Conservation (phyloP, 2,113 vertebrate species). For the Cephalopholis sonnerati region DNA sequence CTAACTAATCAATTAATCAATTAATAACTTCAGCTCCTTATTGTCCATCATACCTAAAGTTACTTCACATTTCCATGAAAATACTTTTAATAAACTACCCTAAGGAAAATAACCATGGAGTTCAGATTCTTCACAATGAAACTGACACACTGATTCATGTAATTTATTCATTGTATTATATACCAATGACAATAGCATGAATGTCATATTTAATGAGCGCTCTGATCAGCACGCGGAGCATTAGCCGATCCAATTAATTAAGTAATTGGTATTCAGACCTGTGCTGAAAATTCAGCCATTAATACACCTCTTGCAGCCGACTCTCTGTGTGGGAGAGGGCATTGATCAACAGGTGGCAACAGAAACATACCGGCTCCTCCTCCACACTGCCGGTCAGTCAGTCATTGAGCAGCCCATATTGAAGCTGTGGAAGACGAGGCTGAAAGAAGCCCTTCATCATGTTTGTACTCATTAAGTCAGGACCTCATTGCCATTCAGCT, state of each 20-base stretch:
- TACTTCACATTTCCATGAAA: background rate
- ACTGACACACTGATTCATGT: background rate
- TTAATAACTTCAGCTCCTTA: background rate
- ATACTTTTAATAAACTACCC: background rate
- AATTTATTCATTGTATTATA: conserved; percentile 11
- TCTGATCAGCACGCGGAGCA: background rate
- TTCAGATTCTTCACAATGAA: background rate
- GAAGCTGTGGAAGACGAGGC: conserved; percentile 31
- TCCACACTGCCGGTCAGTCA: conserved; percentile 19
- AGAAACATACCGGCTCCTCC: conserved; percentile 18
- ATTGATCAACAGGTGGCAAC: conserved; percentile 31
- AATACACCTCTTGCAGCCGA: background rate
- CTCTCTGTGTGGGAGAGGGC: background rate
- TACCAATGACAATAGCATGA: background rate
- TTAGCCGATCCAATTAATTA: background rate
- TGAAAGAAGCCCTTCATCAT: conserved; percentile 74
- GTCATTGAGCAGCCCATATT: conserved; percentile 9
- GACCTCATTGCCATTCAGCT: conserved; percentile 62
- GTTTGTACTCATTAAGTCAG: conserved; percentile 68
- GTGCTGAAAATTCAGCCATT: background rate
- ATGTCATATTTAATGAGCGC: conserved; percentile 15
- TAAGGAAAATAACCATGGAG: background rate
- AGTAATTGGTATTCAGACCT: conserved; percentile 3
- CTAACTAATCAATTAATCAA: background rate
- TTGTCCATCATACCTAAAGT: too few relatives aligned